Percentiles rank a stretch among this genome's conserved stretches.
Conservation (phyloP, 1,140 invertebrate species). For the Drosophila albomicans region DNA sequence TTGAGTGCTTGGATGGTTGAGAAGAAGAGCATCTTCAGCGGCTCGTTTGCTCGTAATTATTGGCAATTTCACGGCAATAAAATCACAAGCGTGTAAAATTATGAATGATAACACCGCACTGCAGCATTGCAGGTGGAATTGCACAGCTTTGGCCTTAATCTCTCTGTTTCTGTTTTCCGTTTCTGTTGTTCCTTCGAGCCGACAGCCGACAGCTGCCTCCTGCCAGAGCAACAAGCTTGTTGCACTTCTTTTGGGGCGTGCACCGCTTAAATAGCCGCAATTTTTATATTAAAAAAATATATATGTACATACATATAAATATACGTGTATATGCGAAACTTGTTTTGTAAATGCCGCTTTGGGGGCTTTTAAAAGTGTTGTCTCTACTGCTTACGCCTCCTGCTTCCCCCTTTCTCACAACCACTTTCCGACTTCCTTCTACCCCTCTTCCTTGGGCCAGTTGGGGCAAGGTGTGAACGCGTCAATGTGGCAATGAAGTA, state of each 20-base stretch:
- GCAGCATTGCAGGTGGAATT: constrained; percentile 42
- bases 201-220: constrained; percentile 25
- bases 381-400: neutral
- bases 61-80: constrained; percentile 83
- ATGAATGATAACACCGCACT: constrained; percentile 68
- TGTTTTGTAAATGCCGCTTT: constrained; percentile 36
- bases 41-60: constrained; percentile 70
- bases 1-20: neutral
- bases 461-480: constrained; percentile 70
- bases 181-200: constrained; percentile 8
- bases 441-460: no score
- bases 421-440: neutral
- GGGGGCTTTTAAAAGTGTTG: constrained; percentile 8
- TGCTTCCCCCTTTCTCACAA: neutral
- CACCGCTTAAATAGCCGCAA: constrained; percentile 67
- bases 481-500: constrained; percentile 71
- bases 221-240: constrained; percentile 27
- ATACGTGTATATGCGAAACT: constrained; percentile 36
- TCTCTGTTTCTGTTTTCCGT: constrained; percentile 1
- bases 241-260: constrained; percentile 54
- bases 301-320: constrained; percentile 31
- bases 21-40: constrained; percentile 33
- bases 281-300: constrained; percentile 70
- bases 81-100: constrained; percentile 81
- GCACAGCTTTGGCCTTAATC: constrained; percentile 42